phyloP scores from a whole-genome alignment of 2,797 vertebrate species.

The Pithecia hirsuta region DNA sequence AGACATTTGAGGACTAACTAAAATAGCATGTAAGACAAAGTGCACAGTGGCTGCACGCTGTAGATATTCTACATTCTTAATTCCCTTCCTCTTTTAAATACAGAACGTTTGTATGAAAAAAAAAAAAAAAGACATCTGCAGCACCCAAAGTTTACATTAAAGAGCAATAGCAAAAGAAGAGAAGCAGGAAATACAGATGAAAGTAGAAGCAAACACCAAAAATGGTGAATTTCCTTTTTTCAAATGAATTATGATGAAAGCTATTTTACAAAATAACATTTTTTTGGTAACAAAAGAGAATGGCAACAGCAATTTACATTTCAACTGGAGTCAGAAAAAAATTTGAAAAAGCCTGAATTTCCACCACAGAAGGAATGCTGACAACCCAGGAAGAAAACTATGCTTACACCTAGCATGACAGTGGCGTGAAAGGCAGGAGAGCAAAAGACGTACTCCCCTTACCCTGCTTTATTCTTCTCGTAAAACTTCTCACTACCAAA shows the following conservation, averaged over 20 bases:
- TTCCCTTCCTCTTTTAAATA: background rate
- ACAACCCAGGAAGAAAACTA: background rate
- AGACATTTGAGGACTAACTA: background rate
- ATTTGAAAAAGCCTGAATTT: constrained; percentile 2
- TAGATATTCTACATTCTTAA: background rate
- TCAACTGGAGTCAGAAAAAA: constrained; percentile 8
- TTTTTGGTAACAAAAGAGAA: background rate
- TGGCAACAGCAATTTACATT: background rate
- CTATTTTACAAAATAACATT: background rate
- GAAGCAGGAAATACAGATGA: background rate
- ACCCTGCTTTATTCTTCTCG: background rate
- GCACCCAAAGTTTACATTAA: background rate
- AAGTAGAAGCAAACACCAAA: background rate
- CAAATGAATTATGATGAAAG: background rate
- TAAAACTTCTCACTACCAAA: background rate
- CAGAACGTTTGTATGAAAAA: background rate
- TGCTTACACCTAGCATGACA: background rate
- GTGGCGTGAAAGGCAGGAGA: background rate
- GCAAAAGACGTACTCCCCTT: background rate
- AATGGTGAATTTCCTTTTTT: background rate
- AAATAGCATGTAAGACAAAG: background rate
- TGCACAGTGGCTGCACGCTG: background rate
- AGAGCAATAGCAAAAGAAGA: background rate
- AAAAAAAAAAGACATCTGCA: background rate
- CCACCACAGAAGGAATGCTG: constrained; percentile 7